Evolutionary conservation across 2,797 vertebrate species (phyloP).

Genomic region (Mareca penelope): DNA sequence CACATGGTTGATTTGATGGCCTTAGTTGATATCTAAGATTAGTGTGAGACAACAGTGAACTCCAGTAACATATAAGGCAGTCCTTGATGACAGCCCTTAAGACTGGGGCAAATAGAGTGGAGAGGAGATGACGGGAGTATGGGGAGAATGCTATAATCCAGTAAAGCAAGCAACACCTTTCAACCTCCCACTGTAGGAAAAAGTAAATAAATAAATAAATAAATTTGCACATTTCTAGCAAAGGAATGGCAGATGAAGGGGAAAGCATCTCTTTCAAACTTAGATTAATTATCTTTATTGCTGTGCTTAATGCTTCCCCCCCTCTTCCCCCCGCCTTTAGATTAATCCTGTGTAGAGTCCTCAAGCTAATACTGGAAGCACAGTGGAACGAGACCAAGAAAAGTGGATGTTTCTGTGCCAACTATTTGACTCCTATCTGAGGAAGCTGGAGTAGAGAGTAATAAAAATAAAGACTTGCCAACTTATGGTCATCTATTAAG

Average conservation of each 20-base stretch:
- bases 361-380: slow-evolving; percentile 35
- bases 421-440: neutral
- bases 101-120: neutral
- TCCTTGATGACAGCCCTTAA: slow-evolving; percentile 30
- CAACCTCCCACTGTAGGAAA: neutral
- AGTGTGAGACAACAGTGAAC: slow-evolving; percentile 24
- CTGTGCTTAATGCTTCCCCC: slow-evolving; percentile 62
- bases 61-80: slow-evolving; percentile 9
- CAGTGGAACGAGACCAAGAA: slow-evolving; percentile 1
- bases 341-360: slow-evolving; percentile 44
- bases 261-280: slow-evolving; percentile 72
- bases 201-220: neutral
- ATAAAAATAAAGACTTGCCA: slow-evolving; percentile 17
- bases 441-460: neutral
- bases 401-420: neutral
- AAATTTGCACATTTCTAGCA: slow-evolving; percentile 13
- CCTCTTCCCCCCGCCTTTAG: slow-evolving; percentile 14
- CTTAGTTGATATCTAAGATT: slow-evolving; percentile 44
- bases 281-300: slow-evolving; percentile 75
- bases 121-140: neutral
- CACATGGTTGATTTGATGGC: slow-evolving; percentile 36
- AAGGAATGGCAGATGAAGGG: slow-evolving; percentile 63
- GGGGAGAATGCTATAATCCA: neutral
- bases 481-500: slow-evolving; percentile 10
- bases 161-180: slow-evolving; percentile 17